Base-by-base conservation (phyloP, 2,797 vertebrate genomes). In the Eutrigla gurnardus region DNA sequence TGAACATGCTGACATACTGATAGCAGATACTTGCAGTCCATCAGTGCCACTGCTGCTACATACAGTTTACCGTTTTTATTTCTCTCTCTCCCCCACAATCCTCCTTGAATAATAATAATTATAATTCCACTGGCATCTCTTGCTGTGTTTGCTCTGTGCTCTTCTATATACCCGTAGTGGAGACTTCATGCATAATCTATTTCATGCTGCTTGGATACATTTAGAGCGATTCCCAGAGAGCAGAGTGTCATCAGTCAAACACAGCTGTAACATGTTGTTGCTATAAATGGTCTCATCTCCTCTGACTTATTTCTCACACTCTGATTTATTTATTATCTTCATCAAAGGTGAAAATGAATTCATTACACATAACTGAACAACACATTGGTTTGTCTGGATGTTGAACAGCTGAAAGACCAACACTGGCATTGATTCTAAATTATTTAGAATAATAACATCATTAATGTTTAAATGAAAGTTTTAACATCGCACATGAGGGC, bases 271-370 rank as follows among this genome's bases (percentile, higher is more conserved):
- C 49, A 18, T 39, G 67, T 59, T 43, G 52, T 75, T 63, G 63
- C 42, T 32, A 3, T 39, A 58, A 76, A 77, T 45, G 58, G 2
- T 76, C 37, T 52, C 14, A 17, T 52, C 67, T 73, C 39, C 32
- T 68, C 73, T 13, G 45, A 64, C 62, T 47, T 9, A 4, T 65
- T 65, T 57, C 35, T 64, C 73, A 9, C 25, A 3, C 11, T 43
- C 12, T 69, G 60, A 75, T 67, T 59, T 37, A 57, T 78, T 80
- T 70, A 32, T 74, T 73, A 73, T 64, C 15, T 50, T 66, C 12
- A 18, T 13, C 61, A 10, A 50, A 59, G 63, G 7, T 62, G 13
- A 53, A 65, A 52, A 65, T 43, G 17, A 11, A 73, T 71, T 65
- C 13, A 25, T 3, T 33, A 35, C 12, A 72, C 61, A 62, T 35